Percentiles rank a stretch among this genome's conserved stretches.
Evolutionary conservation across 2,797 vertebrate genomes (phyloP).

Genomic region (Merluccius polli): DNA sequence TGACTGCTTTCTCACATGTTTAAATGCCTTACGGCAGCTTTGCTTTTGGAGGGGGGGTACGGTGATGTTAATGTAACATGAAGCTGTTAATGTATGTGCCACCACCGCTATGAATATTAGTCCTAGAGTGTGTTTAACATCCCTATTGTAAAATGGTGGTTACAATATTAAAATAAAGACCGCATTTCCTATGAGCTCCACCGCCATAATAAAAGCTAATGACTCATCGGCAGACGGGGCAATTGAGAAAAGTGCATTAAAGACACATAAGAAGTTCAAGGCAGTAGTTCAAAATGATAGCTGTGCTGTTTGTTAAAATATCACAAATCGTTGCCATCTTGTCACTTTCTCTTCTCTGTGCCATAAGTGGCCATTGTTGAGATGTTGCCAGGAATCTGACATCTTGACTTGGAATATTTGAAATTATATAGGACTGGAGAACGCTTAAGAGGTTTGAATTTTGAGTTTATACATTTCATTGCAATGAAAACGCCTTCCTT

Average conservation of each 20-base stretch:
- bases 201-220: not conserved
- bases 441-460: not conserved
- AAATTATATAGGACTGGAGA: not conserved
- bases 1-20: too few relatives aligned
- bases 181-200: not conserved
- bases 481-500: not conserved
- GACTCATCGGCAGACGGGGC: not conserved
- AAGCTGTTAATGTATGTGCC: not conserved
- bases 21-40: too few relatives aligned
- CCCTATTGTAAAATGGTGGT: not conserved
- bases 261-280: not conserved
- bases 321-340: not conserved
- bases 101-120: not conserved
- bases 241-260: not conserved
- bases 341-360: not conserved
- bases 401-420: not conserved
- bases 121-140: not conserved
- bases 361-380: not conserved
- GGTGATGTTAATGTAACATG: too few relatives aligned
- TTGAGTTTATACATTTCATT: not conserved
- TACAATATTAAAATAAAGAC: not conserved
- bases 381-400: not conserved
- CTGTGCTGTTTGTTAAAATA: not conserved
- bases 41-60: too few relatives aligned
- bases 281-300: too few relatives aligned